Percentiles rank a stretch among this genome's conserved stretches.
Conservation (phyloP, 2,113 vertebrate species). For the Phainopepla nitens region DNA sequence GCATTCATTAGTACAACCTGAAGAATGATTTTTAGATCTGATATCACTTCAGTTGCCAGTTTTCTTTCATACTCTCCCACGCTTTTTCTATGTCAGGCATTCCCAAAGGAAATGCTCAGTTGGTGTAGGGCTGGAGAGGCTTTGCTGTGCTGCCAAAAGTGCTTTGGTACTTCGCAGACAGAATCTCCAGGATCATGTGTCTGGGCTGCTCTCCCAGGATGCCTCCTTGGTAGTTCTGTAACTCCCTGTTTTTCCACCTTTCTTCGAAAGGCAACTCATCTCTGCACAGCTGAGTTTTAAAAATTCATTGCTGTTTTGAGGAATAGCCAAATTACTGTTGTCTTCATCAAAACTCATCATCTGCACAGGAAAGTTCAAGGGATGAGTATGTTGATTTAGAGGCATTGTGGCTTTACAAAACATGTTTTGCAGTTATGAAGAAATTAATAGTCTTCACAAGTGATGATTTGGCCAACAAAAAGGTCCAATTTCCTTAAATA, state of each 20-base stretch:
- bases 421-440: background rate
- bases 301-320: background rate
- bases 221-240: background rate
- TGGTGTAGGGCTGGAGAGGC: background rate
- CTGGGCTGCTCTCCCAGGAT: accelerated
- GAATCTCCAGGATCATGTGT: background rate
- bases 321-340: background rate
- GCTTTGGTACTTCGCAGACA: background rate
- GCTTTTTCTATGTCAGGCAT: background rate
- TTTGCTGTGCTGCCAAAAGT: background rate
- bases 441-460: background rate
- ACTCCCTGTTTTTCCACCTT: background rate
- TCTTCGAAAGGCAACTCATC: background rate
- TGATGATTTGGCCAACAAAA: background rate
- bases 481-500: background rate
- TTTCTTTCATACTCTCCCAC: background rate
- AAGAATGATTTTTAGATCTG: background rate
- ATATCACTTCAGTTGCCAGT: background rate
- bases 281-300: background rate
- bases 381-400: background rate
- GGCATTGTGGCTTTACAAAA: background rate
- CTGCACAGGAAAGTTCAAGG: background rate
- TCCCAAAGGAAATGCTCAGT: background rate
- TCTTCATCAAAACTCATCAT: background rate
- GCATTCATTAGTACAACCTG: background rate